These are phyloP conservation scores for Gavialis gangeticus DNA, from an alignment of 2,113 vertebrate species.

Conservation along the genomic window DNA sequence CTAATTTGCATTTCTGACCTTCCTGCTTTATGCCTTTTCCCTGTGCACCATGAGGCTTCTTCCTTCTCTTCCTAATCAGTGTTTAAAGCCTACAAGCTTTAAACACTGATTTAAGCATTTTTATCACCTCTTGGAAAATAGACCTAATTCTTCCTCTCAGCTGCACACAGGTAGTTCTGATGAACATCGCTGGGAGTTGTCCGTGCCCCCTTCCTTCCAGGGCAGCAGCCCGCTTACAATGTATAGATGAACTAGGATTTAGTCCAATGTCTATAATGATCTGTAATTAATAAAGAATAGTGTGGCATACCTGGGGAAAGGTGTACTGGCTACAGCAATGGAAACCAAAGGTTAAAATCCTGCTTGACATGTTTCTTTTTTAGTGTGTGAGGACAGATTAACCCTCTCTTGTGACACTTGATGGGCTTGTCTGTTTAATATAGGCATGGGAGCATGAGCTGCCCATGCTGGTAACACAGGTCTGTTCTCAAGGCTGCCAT, in stretches of 20 bases:
- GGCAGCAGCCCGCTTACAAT: neutral
- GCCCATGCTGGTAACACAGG: neutral
- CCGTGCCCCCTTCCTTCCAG: neutral
- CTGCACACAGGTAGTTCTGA: rapidly evolving
- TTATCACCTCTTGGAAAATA: neutral
- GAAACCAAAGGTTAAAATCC: neutral
- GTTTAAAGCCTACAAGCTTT: neutral
- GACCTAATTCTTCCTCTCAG: neutral
- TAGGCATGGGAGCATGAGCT: neutral
- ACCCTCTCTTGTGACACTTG: neutral
- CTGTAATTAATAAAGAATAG: neutral
- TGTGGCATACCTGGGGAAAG: neutral
- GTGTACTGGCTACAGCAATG: neutral
- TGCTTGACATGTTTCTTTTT: neutral
- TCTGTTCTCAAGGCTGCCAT: neutral
- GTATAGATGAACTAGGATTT: no score
- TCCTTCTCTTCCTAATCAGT: neutral
- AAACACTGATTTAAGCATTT: no score
- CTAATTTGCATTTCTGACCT: neutral
- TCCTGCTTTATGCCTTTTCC: neutral
- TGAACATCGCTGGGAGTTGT: neutral
- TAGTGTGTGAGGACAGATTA: neutral
- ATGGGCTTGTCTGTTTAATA: neutral
- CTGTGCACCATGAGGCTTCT: neutral
- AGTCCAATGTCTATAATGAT: neutral